These are phyloP conservation scores for Nothobranchius furzeri DNA, from an alignment of 2,113 vertebrate species.

Conservation along the genomic window DNA sequence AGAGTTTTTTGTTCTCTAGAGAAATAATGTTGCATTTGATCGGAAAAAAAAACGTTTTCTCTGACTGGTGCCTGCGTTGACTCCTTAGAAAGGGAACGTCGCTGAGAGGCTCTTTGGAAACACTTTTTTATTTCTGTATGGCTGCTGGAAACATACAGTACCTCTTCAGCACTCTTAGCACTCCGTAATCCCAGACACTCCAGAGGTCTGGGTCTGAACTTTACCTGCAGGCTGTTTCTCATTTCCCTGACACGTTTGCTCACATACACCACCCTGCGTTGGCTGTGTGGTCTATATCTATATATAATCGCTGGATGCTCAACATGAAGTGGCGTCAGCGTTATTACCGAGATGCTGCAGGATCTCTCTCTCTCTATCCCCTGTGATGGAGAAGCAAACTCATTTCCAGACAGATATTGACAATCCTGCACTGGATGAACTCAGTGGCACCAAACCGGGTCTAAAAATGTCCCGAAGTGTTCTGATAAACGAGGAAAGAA, in stretches of 20 bases:
- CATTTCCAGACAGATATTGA: slow-evolving; percentile 61
- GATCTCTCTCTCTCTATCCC: slow-evolving; percentile 1
- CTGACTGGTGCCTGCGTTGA: background rate
- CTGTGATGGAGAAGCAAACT: slow-evolving; percentile 46
- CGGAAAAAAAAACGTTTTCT: background rate
- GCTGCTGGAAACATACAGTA: slow-evolving; percentile 5
- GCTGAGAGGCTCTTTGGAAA: slow-evolving; percentile 6
- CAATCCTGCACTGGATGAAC: slow-evolving; percentile 44
- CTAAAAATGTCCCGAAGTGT: slow-evolving; percentile 5
- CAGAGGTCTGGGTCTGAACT: slow-evolving; percentile 38
- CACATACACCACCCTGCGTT: slow-evolving; percentile 22
- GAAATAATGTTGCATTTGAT: background rate
- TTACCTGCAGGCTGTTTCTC: slow-evolving; percentile 41
- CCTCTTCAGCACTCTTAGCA: slow-evolving; percentile 24
- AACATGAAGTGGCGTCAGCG: slow-evolving; percentile 60
- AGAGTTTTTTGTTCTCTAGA: background rate
- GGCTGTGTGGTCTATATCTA: slow-evolving; percentile 35
- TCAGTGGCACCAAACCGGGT: slow-evolving; percentile 23
- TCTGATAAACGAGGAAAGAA: background rate
- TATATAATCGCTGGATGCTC: slow-evolving; percentile 58
- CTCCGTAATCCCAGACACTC: slow-evolving; percentile 45
- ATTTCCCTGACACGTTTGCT: slow-evolving; percentile 35
- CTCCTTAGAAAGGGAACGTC: background rate
- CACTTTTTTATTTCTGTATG: background rate
- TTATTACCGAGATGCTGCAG: slow-evolving; percentile 40